Percentiles rank a stretch among this genome's conserved stretches.
phyloP scores from a whole-genome alignment of 2,888 invertebrate species.

The Lasioglossum morio region DNA sequence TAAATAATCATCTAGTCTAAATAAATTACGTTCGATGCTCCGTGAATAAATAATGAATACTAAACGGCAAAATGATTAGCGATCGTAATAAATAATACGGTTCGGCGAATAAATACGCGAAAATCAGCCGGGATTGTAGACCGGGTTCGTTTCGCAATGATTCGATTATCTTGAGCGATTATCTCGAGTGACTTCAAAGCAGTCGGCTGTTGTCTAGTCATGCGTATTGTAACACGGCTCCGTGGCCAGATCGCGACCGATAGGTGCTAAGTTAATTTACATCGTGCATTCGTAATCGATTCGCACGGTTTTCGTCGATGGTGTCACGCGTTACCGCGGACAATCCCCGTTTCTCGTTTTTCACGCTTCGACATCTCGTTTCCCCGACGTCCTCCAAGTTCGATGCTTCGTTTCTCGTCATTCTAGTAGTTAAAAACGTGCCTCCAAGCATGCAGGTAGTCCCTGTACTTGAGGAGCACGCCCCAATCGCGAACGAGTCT shows the following conservation, averaged over 20 bases:
- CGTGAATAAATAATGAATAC: constrained; percentile 55
- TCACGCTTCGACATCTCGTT: not conserved
- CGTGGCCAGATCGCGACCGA: not conserved
- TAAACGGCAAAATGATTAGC: constrained; percentile 31
- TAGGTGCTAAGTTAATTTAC: constrained; percentile 49
- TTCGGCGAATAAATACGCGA: constrained; percentile 56
- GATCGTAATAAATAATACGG: constrained; percentile 55
- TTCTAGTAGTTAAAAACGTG: constrained; percentile 77
- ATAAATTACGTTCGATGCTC: constrained; percentile 57
- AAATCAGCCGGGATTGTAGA: not conserved
- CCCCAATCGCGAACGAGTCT: constrained; percentile 83
- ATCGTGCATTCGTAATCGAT: constrained; percentile 16
- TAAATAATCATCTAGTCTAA: constrained; percentile 64
- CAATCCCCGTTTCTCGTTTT: constrained; percentile 8
- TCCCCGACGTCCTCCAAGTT: not conserved
- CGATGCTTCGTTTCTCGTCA: not conserved
- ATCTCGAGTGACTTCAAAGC: constrained; percentile 46
- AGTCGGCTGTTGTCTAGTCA: constrained; percentile 17
- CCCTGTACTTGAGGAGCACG: constrained; percentile 82
- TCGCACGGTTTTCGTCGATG: constrained; percentile 8
- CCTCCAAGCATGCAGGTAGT: constrained; percentile 83
- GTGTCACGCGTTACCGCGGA: constrained; percentile 16
- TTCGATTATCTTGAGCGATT: constrained; percentile 49
- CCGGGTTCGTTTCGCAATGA: constrained; percentile 32
- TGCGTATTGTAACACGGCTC: constrained; percentile 24